Percentiles rank a stretch among this genome's conserved stretches.
phyloP scores from a whole-genome alignment of 2,113 vertebrate genomes.

The Eublepharis macularius region DNA sequence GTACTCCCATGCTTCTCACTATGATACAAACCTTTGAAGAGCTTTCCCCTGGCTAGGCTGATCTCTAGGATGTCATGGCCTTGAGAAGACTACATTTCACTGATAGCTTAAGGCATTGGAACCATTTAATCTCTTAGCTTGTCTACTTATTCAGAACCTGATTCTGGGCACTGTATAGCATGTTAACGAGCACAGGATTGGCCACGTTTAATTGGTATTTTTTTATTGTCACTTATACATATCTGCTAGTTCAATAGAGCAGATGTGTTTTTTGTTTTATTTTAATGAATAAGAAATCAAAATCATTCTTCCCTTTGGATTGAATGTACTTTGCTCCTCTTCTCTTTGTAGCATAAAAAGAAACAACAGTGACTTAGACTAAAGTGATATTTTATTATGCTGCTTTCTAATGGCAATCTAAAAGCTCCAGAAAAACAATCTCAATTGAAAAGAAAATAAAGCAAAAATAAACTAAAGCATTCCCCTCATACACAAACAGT shows the following conservation, averaged over 20 bases:
- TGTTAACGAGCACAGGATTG: neutral
- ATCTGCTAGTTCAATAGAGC: neutral
- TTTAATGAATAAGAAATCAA: neutral
- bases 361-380: neutral
- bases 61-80: neutral
- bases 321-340: neutral
- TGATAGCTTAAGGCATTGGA: neutral
- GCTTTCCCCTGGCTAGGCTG: neutral
- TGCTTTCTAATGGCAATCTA: neutral
- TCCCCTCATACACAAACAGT: neutral
- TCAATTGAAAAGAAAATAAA: slow-evolving; percentile 39
- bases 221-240: neutral
- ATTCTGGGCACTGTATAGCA: neutral
- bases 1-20: neutral
- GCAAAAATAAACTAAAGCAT: neutral
- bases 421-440: slow-evolving; percentile 3
- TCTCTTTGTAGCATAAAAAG: neutral
- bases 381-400: neutral
- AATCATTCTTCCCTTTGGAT: neutral
- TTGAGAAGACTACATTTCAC: neutral
- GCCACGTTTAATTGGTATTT: neutral
- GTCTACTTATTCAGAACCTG: neutral
- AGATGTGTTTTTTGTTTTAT: neutral
- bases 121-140: neutral
- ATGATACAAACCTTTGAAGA: neutral